phyloP scores from a whole-genome alignment of 1,140 invertebrate genomes.

The Listronotus bonariensis region DNA sequence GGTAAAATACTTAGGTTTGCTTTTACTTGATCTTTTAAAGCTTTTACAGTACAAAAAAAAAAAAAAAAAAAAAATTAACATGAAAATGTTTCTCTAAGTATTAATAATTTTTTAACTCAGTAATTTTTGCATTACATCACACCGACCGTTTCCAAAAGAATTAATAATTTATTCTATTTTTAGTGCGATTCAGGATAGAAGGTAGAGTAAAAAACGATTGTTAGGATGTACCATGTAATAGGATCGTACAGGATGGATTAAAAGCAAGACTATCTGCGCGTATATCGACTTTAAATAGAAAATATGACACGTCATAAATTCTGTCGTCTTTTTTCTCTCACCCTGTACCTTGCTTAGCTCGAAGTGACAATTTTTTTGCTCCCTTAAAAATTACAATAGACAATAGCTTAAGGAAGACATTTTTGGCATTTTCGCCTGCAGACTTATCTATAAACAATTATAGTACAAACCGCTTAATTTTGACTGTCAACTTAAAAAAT shows the following conservation, averaged over 20 bases:
- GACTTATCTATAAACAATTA: slow-evolving; percentile 48
- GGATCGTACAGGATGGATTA: background rate
- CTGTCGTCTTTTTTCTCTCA: background rate
- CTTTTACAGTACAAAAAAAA: no score
- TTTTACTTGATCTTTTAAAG: no score
- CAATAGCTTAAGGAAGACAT: slow-evolving; percentile 54
- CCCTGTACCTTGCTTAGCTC: slow-evolving; percentile 37
- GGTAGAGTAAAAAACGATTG: slow-evolving; percentile 19
- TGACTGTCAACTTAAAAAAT: slow-evolving; percentile 1
- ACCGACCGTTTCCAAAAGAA: no score
- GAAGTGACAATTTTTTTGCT: slow-evolving; percentile 52
- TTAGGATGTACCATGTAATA: slow-evolving; percentile 12
- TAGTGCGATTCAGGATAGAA: background rate
- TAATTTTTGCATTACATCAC: no score
- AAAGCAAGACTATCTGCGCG: no score
- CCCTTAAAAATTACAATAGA: slow-evolving; percentile 49
- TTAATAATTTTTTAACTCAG: no score
- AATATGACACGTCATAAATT: background rate
- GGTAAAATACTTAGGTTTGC: no score
- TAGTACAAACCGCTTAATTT: slow-evolving; percentile 3
- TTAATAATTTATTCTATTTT: no score
- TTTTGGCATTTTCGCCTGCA: slow-evolving; percentile 50
- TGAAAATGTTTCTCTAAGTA: no score
- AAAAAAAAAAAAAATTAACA: no score
- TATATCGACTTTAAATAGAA: slow-evolving; percentile 4